Evolutionary conservation across 2,888 invertebrate genomes (phyloP).

Genomic region (Slavum lentiscoides): DNA sequence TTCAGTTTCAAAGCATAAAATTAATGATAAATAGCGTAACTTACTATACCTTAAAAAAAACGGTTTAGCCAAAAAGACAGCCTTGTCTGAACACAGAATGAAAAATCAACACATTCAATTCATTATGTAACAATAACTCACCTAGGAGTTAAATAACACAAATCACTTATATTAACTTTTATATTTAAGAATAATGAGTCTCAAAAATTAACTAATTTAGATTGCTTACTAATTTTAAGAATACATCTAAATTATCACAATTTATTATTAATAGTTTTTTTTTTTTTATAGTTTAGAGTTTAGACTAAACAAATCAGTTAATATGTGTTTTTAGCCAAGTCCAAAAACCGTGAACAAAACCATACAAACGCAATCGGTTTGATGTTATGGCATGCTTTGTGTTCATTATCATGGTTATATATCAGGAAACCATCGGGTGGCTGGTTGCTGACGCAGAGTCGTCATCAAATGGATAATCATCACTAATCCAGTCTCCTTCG

Average conservation of each 20-base stretch:
- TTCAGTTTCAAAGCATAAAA: neutral
- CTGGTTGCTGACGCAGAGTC: slow-evolving; percentile 43
- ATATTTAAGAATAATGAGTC: neutral
- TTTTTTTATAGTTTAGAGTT: neutral
- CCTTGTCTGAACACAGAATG: slow-evolving; percentile 26
- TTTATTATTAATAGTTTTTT: neutral
- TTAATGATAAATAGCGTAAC: neutral
- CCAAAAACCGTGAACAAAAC: slow-evolving; percentile 53
- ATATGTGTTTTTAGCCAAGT: slow-evolving; percentile 49
- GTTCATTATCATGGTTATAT: slow-evolving; percentile 49
- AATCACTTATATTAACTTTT: neutral
- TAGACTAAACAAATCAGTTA: slow-evolving; percentile 23
- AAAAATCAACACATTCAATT: neutral
- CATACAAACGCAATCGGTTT: slow-evolving; percentile 43
- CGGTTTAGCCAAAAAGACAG: neutral
- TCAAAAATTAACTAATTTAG: neutral
- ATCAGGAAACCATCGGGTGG: slow-evolving; percentile 51
- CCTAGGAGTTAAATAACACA: slow-evolving; percentile 14
- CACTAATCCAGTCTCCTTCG: slow-evolving; percentile 50
- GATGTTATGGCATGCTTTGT: slow-evolving; percentile 47
- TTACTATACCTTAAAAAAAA: neutral
- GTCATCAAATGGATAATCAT: slow-evolving; percentile 48
- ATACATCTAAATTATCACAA: slow-evolving; percentile 29
- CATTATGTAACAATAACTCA: neutral
- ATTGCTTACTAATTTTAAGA: neutral